phyloP scores from a whole-genome alignment of 2,888 invertebrate species.

The Chamaedrilus cognettii region DNA sequence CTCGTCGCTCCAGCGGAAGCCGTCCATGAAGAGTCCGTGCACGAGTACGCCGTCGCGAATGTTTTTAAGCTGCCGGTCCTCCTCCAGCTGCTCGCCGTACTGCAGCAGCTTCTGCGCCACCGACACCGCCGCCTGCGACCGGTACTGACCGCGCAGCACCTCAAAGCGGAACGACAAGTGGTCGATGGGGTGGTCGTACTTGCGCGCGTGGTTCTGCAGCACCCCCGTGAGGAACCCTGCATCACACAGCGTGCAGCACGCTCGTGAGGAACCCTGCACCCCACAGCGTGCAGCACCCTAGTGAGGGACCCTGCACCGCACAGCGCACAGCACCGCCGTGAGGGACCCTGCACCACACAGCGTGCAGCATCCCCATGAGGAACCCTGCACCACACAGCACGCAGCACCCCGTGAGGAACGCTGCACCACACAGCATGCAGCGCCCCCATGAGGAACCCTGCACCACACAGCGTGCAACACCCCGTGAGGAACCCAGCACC shows the following conservation, averaged over 20 bases:
- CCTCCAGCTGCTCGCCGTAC: slow-evolving; percentile 57
- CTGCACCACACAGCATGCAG: slow-evolving; percentile 60
- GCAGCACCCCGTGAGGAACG: slow-evolving; percentile 68
- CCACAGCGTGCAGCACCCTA: slow-evolving; percentile 71
- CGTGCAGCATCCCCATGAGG: neutral
- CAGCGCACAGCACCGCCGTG: slow-evolving; percentile 59
- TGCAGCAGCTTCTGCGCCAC: slow-evolving; percentile 41
- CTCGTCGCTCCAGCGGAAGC: slow-evolving; percentile 57
- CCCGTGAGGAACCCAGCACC: no score
- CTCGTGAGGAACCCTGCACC: no score
- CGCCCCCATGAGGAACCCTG: slow-evolving; percentile 60
- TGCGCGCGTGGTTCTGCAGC: slow-evolving; percentile 59
- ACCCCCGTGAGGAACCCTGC: slow-evolving; percentile 60
- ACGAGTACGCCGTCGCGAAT: slow-evolving; percentile 59
- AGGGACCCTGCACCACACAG: slow-evolving; percentile 51
- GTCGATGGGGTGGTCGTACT: slow-evolving; percentile 60
- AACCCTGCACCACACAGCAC: no score
- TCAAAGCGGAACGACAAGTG: slow-evolving; percentile 60
- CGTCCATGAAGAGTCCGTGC: slow-evolving; percentile 60
- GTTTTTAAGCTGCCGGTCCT: slow-evolving; percentile 45
- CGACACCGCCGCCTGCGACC: slow-evolving; percentile 55
- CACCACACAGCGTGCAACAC: neutral
- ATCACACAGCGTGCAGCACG: neutral
- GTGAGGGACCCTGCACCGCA: slow-evolving; percentile 59
- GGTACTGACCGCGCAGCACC: slow-evolving; percentile 67